These are phyloP conservation scores for Keiferia lycopersicella DNA, from an alignment of 2,888 invertebrate genomes.

Conservation along the genomic window DNA sequence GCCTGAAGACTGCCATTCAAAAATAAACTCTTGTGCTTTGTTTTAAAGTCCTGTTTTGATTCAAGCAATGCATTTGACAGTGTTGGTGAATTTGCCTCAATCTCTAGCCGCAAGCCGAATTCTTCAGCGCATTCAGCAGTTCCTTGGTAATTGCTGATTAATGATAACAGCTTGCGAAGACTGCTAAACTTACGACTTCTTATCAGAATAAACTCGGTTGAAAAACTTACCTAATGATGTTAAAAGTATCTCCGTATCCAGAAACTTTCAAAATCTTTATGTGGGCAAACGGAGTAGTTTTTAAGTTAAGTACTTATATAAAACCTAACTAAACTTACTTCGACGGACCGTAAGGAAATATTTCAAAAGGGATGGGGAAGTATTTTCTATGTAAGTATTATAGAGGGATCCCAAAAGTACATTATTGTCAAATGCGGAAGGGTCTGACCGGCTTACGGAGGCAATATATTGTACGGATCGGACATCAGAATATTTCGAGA, in stretches of 20 bases:
- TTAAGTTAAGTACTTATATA: no score
- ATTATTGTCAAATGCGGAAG: slow-evolving; percentile 23
- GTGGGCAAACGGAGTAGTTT: no score
- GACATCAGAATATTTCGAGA: slow-evolving; percentile 44
- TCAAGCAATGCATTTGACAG: not conserved
- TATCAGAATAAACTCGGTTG: not conserved
- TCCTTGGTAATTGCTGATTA: slow-evolving; percentile 7
- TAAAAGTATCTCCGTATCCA: no score
- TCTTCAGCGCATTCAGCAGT: slow-evolving; percentile 3
- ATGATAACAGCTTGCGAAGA: not conserved
- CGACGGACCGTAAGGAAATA: not conserved
- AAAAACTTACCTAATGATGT: not conserved
- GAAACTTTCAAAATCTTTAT: no score
- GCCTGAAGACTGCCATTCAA: not conserved
- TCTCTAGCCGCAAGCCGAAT: slow-evolving; percentile 16
- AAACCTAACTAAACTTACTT: no score
- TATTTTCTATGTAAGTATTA: not conserved
- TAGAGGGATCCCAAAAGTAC: not conserved
- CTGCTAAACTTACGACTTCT: not conserved
- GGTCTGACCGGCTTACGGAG: slow-evolving; percentile 36
- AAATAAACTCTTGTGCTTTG: not conserved
- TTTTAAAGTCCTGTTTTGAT: not conserved
- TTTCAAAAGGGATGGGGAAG: not conserved
- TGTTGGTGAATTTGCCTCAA: not conserved
- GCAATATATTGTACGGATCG: slow-evolving; percentile 47